phyloP scores from a whole-genome alignment of 2,888 invertebrate species.

The Volucella inanis region DNA sequence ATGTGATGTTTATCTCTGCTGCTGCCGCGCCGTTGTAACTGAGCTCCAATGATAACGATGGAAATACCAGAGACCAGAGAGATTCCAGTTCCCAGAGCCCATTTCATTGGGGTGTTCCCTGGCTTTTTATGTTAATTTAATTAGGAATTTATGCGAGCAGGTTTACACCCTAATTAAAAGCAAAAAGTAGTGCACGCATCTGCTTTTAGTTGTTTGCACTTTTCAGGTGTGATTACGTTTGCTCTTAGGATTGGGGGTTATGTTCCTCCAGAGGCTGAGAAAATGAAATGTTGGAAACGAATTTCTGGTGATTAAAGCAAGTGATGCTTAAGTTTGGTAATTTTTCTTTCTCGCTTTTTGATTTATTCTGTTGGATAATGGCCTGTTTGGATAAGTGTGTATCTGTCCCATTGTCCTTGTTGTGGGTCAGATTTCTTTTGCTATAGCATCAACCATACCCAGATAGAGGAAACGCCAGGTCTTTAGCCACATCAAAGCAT shows the following conservation, averaged over 20 bases:
- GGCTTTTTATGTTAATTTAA: conserved; percentile 54
- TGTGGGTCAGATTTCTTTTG: not conserved
- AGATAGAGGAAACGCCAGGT: not conserved
- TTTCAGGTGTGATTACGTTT: conserved; percentile 35
- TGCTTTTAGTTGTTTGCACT: conserved; percentile 42
- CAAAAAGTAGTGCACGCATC: conserved; percentile 46
- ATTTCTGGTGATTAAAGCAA: conserved; percentile 22
- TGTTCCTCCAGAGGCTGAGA: not conserved
- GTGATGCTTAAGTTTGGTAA: conserved; percentile 5
- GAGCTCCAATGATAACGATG: conserved; percentile 53
- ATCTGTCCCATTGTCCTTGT: not conserved
- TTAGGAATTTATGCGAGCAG: conserved; percentile 51
- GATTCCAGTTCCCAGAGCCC: not conserved
- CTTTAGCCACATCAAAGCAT: not conserved
- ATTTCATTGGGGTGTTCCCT: conserved; percentile 16
- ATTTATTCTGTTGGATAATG: conserved; percentile 2
- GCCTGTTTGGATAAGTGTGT: too few species aligned
- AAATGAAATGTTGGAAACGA: not conserved
- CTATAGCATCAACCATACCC: not conserved
- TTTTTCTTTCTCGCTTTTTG: conserved; percentile 11
- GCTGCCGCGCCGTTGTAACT: too few species aligned
- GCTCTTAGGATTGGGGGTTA: not conserved
- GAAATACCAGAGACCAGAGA: not conserved
- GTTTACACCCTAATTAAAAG: conserved; percentile 64
- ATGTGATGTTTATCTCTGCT: conserved; percentile 52